Conservation (phyloP, 2,113 vertebrate genomes). For the human (Homo sapiens) region DNA sequence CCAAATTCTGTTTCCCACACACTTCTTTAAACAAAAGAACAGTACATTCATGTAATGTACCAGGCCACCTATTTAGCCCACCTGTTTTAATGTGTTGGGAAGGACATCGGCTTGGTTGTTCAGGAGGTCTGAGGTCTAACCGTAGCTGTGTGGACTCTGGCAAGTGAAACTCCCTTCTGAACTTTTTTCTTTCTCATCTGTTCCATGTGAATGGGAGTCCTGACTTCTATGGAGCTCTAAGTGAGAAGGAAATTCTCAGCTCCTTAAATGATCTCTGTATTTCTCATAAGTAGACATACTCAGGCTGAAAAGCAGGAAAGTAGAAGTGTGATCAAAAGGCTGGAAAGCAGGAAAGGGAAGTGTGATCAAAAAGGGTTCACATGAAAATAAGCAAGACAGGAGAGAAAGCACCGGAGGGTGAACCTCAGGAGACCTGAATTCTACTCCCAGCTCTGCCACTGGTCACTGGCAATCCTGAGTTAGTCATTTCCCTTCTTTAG, state of each 20-base stretch:
- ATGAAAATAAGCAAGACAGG: neutral
- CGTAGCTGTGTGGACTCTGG: neutral
- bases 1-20: neutral
- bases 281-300: neutral
- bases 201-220: neutral
- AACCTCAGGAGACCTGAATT: neutral
- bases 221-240: neutral
- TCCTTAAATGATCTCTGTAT: neutral
- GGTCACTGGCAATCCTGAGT: neutral
- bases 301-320: neutral
- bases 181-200: neutral
- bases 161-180: neutral
- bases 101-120: neutral
- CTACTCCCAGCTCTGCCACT: neutral
- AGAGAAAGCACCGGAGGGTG: neutral
- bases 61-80: neutral
- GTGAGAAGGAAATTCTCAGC: neutral
- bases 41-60: neutral
- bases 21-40: slow-evolving; percentile 21
- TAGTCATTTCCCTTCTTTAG: neutral
- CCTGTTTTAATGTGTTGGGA: neutral
- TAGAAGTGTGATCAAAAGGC: neutral
- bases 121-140: neutral
- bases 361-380: neutral
- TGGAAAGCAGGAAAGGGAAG: neutral